Conservation (phyloP, 2,797 vertebrate species). For the Acomys russatus region DNA sequence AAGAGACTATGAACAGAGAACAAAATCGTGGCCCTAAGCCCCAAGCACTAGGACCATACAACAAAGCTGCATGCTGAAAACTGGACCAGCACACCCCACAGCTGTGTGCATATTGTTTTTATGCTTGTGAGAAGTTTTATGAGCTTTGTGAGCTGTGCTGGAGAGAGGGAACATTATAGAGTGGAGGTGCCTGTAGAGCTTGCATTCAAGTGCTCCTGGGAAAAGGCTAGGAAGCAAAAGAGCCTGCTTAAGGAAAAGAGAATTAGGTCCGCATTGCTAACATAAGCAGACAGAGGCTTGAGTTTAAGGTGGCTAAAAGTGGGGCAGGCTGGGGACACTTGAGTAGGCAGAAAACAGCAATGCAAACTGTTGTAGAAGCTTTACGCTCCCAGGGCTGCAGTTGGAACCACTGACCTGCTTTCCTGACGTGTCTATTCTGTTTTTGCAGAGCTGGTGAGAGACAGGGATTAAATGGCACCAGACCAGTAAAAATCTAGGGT, state of each 20-base stretch:
- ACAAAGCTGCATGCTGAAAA: background rate
- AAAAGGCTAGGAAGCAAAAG: background rate
- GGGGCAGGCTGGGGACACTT: background rate
- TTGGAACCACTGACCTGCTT: background rate
- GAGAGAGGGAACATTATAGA: background rate
- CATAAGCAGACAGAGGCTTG: background rate
- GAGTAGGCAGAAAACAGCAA: background rate
- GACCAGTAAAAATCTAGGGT: background rate
- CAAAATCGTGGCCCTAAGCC: background rate
- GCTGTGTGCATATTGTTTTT: background rate
- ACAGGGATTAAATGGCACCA: background rate
- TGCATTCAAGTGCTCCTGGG: background rate
- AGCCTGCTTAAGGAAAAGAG: background rate
- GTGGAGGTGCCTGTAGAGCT: background rate
- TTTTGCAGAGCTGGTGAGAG: background rate
- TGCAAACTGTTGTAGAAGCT: rapidly evolving
- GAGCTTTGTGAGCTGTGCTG: background rate
- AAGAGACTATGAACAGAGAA: background rate
- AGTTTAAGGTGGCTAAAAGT: background rate
- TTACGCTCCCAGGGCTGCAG: background rate
- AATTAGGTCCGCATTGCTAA: background rate
- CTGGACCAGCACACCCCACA: background rate
- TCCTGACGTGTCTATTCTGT: background rate
- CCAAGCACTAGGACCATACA: background rate
- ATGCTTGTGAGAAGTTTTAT: background rate